phyloP scores from a whole-genome alignment of 1,140 invertebrate genomes.

The Leucophenga varia region DNA sequence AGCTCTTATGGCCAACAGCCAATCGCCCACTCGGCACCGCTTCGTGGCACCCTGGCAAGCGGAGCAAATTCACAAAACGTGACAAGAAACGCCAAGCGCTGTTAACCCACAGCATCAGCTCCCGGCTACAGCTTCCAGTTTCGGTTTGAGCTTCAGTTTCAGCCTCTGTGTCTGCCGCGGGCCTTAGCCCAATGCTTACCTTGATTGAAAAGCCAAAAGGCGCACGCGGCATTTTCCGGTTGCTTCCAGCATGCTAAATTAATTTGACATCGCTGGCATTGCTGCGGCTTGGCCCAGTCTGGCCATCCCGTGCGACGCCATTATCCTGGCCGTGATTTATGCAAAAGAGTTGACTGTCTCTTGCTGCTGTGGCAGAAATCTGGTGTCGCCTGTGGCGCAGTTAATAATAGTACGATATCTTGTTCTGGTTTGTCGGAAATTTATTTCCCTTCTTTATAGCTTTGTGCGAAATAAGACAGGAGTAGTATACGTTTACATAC shows the following conservation, averaged over 20 bases:
- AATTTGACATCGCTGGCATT: slow-evolving; percentile 46
- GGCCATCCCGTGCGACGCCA: background rate
- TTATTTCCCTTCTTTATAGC: too few species aligned
- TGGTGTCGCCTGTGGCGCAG: slow-evolving; percentile 3
- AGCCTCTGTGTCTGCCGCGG: background rate
- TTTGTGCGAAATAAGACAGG: too few species aligned
- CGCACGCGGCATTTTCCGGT: slow-evolving; percentile 21
- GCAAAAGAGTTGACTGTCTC: too few species aligned
- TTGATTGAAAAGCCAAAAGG: slow-evolving; percentile 46
- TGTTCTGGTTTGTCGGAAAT: slow-evolving; percentile 2
- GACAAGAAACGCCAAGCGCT: slow-evolving; percentile 39
- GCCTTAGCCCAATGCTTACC: slow-evolving; percentile 21
- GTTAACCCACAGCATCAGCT: too few species aligned
- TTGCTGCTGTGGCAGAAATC: too few species aligned
- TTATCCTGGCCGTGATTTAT: slow-evolving; percentile 38
- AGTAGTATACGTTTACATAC: too few species aligned
- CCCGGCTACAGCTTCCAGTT: background rate
- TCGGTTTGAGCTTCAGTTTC: too few species aligned
- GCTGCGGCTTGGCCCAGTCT: slow-evolving; percentile 21
- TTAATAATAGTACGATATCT: slow-evolving; percentile 6
- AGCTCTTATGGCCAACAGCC: slow-evolving; percentile 1
- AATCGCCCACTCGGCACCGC: slow-evolving; percentile 1
- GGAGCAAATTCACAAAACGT: slow-evolving; percentile 49
- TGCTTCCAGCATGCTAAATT: slow-evolving; percentile 36
- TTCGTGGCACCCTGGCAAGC: slow-evolving; percentile 6